Evolutionary conservation across 1,140 invertebrate species (phyloP).

Genomic region (Palaemon carinicauda): DNA sequence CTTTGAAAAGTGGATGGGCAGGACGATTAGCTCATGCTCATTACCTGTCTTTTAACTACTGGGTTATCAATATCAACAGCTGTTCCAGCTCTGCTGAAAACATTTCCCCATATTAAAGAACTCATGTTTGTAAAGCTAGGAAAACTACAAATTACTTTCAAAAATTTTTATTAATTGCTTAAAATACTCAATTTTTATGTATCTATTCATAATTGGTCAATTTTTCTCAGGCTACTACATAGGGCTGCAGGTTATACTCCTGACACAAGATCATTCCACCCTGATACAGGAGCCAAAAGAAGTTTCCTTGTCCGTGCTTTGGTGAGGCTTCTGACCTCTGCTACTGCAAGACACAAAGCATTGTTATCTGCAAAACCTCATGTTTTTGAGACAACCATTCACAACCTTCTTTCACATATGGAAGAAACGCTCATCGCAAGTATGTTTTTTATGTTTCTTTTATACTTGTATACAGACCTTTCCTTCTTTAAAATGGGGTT

Average conservation of each 20-base stretch:
- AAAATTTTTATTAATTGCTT: too few relatives aligned
- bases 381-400: constrained; percentile 68
- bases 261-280: constrained; percentile 62
- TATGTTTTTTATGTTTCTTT: constrained; percentile 62
- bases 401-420: constrained; percentile 71
- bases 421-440: constrained; percentile 70
- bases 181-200: background rate
- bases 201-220: background rate
- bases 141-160: too few relatives aligned
- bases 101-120: too few relatives aligned
- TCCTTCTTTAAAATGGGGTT: too few relatives aligned
- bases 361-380: constrained; percentile 67
- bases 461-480: too few relatives aligned
- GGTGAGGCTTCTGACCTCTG: constrained; percentile 71
- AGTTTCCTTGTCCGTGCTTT: constrained; percentile 71
- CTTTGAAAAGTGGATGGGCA: too few relatives aligned
- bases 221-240: constrained; percentile 69
- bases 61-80: too few relatives aligned
- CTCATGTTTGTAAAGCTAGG: too few relatives aligned
- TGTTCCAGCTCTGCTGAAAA: too few relatives aligned
- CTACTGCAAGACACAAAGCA: constrained; percentile 69
- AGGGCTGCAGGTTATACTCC: constrained; percentile 71
- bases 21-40: too few relatives aligned
- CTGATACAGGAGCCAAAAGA: constrained; percentile 66
- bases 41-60: too few relatives aligned